Percentiles rank a stretch among this genome's conserved stretches.
Conservation (phyloP, 2,888 invertebrate genomes). For the Lithophane socia region DNA sequence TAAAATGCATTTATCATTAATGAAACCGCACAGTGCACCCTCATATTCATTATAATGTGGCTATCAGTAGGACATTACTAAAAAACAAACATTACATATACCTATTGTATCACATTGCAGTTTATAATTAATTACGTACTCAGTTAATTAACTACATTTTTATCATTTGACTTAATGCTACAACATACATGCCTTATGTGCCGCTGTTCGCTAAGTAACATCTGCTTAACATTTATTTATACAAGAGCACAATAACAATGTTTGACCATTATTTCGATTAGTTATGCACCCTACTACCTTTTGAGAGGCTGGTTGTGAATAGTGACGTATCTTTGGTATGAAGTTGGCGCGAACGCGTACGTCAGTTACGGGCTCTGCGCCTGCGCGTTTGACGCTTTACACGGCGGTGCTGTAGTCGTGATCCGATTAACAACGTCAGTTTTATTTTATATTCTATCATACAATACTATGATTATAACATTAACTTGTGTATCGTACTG, state of each 20-base stretch:
- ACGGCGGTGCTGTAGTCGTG: conserved; percentile 90
- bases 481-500: conserved; percentile 71
- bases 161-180: conserved; percentile 5
- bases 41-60: not conserved
- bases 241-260: conserved; percentile 41
- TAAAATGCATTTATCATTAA: conserved; percentile 1
- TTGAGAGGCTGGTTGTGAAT: conserved; percentile 60
- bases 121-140: conserved; percentile 16
- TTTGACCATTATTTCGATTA: conserved; percentile 60
- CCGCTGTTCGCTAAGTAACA: conserved; percentile 29
- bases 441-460: conserved; percentile 77
- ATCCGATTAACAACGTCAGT: conserved; percentile 90
- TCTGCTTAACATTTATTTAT: conserved; percentile 46
- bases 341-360: conserved; percentile 87
- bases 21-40: not conserved
- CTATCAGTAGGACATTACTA: not conserved
- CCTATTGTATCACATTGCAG: conserved; percentile 12
- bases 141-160: conserved; percentile 25
- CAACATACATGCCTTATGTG: not conserved
- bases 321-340: conserved; percentile 79
- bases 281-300: conserved; percentile 72
- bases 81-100: not conserved
- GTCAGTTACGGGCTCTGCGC: conserved; percentile 89
- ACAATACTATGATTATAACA: conserved; percentile 64
- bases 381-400: conserved; percentile 89